Conservation (phyloP, 2,797 vertebrate genomes). For the Hemibagrus guttatus region DNA sequence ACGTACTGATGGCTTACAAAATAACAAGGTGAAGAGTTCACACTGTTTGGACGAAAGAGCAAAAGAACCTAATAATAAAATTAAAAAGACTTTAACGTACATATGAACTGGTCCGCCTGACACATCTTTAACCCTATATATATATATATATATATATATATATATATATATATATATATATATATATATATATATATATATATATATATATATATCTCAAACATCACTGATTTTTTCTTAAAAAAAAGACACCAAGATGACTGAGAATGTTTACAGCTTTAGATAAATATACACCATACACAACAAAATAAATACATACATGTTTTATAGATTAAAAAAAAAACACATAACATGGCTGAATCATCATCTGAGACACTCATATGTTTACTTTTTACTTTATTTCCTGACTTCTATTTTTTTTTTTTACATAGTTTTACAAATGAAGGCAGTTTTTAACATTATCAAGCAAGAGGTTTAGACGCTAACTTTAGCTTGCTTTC, state of each 20-base stretch:
- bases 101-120: no score
- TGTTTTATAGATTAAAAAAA: background rate
- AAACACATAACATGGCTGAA: background rate
- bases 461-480: background rate
- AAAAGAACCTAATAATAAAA: background rate
- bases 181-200: no score
- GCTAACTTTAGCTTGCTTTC: background rate
- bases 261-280: background rate
- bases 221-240: background rate
- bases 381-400: no score
- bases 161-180: no score
- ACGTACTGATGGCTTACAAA: background rate
- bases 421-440: no score
- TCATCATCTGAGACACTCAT: no score
- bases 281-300: background rate
- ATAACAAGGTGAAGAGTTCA: background rate
- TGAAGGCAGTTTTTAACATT: background rate
- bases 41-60: background rate
- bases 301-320: background rate
- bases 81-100: background rate
- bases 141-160: no score
- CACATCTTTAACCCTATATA: background rate
- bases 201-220: no score
- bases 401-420: no score
- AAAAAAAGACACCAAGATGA: background rate